These are phyloP conservation scores for Melanophora roralis DNA, from an alignment of 2,888 invertebrate genomes.

Conservation along the genomic window DNA sequence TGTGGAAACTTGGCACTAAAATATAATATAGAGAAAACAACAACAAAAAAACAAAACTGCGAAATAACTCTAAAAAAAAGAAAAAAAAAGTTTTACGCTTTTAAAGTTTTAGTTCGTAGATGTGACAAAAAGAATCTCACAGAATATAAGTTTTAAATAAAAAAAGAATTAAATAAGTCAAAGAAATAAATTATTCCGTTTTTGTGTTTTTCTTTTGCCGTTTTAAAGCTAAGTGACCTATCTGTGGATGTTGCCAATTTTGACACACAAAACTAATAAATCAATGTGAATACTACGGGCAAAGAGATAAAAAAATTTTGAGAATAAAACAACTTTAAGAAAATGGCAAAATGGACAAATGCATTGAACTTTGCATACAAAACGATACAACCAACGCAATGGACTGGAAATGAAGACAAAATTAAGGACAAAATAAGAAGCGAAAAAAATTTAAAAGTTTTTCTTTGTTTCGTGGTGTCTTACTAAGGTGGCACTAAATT, in stretches of 20 bases:
- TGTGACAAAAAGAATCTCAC: conserved; percentile 28
- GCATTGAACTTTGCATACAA: conserved; percentile 44
- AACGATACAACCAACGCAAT: conserved; percentile 22
- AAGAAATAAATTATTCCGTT: conserved; percentile 28
- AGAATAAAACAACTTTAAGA: conserved; percentile 3
- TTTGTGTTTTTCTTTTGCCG: not conserved
- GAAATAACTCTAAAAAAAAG: not conserved
- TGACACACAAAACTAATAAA: conserved; percentile 52
- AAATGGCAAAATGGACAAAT: conserved; percentile 10
- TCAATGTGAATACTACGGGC: conserved; percentile 29
- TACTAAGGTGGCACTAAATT: not conserved
- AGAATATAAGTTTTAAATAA: not conserved
- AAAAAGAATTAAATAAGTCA: conserved; percentile 5
- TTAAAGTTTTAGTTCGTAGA: conserved; percentile 20
- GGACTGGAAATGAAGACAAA: conserved; percentile 36
- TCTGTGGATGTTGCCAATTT: conserved; percentile 53
- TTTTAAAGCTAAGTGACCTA: conserved; percentile 43
- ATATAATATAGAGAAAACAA: no score
- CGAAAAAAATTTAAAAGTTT: not conserved
- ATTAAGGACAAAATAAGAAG: conserved; percentile 6
- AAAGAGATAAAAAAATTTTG: not conserved
- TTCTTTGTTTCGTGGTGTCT: not conserved
- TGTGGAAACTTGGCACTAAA: conserved; percentile 46
- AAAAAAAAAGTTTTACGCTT: conserved; percentile 5
- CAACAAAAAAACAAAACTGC: no score